Conservation (phyloP, 64 coral and sea anemone genomes). For the Stylophora pistillata region DNA sequence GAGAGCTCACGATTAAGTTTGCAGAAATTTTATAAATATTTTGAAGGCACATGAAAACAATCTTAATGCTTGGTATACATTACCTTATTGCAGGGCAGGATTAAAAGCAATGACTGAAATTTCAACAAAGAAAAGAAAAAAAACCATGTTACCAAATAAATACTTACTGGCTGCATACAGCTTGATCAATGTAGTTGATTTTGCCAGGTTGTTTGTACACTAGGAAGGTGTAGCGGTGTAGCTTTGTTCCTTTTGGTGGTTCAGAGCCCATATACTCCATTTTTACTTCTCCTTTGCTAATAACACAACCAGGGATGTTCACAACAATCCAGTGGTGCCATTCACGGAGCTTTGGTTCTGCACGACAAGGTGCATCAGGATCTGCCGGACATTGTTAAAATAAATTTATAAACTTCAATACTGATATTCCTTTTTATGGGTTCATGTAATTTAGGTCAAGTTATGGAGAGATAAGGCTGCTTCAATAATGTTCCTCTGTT, state of each 20-base stretch:
- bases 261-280: slow-evolving; percentile 60
- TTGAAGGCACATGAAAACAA: too few relatives aligned
- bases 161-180: slow-evolving; percentile 47
- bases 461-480: too few relatives aligned
- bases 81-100: too few relatives aligned
- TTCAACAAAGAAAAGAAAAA: too few relatives aligned
- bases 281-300: slow-evolving; percentile 52
- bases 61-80: too few relatives aligned
- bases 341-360: slow-evolving; percentile 44
- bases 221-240: slow-evolving; percentile 70
- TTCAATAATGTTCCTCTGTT: too few relatives aligned
- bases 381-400: slow-evolving; percentile 22
- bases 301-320: slow-evolving; percentile 70
- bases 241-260: slow-evolving; percentile 57
- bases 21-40: too few relatives aligned
- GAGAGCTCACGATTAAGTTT: too few relatives aligned
- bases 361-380: slow-evolving; percentile 68
- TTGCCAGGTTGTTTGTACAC: slow-evolving; percentile 54
- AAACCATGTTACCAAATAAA: neutral
- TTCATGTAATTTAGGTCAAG: too few relatives aligned
- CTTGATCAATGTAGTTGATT: slow-evolving; percentile 53
- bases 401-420: too few relatives aligned
- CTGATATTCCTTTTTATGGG: too few relatives aligned
- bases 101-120: too few relatives aligned
- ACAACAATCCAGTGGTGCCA: slow-evolving; percentile 83